Conservation (phyloP, 2,797 vertebrate species). For the Pangasius djambal region DNA sequence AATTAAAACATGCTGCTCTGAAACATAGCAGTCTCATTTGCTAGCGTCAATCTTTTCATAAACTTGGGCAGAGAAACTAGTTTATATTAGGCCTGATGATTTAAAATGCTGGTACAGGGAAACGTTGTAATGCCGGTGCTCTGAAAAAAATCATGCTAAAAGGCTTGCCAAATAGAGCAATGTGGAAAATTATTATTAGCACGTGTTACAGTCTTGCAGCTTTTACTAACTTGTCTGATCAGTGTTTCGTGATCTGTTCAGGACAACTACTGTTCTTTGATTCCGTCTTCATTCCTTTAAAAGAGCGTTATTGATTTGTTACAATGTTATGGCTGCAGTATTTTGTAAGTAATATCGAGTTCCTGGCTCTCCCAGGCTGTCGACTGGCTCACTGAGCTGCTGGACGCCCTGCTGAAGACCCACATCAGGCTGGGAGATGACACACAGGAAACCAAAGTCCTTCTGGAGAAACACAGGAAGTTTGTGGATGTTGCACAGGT, state of each 20-base stretch:
- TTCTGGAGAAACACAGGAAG: slow-evolving; percentile 97
- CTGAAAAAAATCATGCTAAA: neutral
- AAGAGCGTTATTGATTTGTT: neutral
- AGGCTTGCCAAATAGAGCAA: neutral
- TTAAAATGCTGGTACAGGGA: neutral
- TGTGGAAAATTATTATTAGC: neutral
- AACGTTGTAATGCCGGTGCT: neutral
- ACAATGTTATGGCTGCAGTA: neutral
- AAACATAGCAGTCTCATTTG: neutral
- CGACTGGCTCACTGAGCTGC: slow-evolving; percentile 93
- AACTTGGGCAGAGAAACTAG: neutral
- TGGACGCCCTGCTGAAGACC: slow-evolving; percentile 95
- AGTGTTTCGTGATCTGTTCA: neutral
- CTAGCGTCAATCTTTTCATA: neutral
- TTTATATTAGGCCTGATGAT: neutral
- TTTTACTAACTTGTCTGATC: neutral
- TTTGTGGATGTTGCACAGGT: slow-evolving; percentile 99
- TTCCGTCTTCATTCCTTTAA: neutral
- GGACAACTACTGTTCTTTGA: too few species aligned
- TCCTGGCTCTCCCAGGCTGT: slow-evolving; percentile 78
- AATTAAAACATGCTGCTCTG: neutral
- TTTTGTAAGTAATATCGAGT: neutral
- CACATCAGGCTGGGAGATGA: slow-evolving; percentile 92
- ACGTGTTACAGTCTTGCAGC: neutral
- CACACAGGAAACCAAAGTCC: slow-evolving; percentile 89